Percentiles rank a stretch among this genome's conserved stretches.
Conservation (phyloP, 2,797 vertebrate genomes). For the Acipenser ruthenus region DNA sequence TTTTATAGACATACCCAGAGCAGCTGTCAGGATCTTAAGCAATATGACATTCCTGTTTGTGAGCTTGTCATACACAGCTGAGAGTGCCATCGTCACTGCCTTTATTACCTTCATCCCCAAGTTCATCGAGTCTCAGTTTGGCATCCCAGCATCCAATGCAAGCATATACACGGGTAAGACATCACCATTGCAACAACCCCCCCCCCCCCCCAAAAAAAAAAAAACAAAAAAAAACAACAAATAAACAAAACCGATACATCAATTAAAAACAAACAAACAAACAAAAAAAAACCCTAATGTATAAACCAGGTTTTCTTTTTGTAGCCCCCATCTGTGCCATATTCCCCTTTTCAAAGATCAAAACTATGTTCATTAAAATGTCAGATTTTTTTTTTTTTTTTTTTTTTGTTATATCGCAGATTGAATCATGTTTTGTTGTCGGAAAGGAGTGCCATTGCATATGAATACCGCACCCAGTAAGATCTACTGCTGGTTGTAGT, state of each 20-base stretch:
- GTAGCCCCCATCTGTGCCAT: no score
- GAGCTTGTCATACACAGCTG: constrained; percentile 96
- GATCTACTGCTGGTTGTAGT: constrained; percentile 41
- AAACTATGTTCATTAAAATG: background rate
- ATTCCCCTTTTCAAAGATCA: no score
- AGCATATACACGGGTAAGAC: constrained; percentile 96
- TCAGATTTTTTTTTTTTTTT: background rate
- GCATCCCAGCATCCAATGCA: constrained; percentile 93
- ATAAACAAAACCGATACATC: no score
- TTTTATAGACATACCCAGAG: constrained; percentile 86
- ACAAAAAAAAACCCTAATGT: no score
- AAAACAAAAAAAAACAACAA: no score
- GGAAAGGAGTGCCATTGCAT: no score
- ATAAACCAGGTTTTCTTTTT: no score
- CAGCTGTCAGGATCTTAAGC: constrained; percentile 92
- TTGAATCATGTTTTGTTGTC: no score
- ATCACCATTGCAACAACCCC: background rate
- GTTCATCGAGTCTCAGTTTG: constrained; percentile 98
- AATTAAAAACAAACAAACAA: no score
- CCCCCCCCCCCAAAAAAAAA: no score
- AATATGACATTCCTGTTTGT: constrained; percentile 97
- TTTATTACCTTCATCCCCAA: constrained; percentile 99
- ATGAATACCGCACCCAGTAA: no score
- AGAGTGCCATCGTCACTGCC: constrained; percentile 97
- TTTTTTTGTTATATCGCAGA: no score